Evolutionary conservation across 1,140 invertebrate genomes (phyloP), one percentile per base, ranked within the genome.

Genomic region (Augochlora pura): DNA sequence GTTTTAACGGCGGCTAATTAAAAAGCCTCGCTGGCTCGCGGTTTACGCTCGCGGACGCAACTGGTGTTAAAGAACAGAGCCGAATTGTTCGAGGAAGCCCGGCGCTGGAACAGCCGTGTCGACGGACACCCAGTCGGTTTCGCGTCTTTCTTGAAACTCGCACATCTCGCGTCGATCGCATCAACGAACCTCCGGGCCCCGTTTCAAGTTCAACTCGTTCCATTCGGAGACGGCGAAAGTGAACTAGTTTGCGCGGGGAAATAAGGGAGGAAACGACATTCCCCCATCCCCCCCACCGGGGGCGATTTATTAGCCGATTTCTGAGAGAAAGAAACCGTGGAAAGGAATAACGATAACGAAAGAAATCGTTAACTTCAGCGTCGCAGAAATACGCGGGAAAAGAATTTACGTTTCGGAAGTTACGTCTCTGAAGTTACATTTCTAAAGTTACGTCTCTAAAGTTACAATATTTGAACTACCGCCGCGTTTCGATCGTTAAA

Each of bases 51-150:
- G 16, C 25, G 62, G 42, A 52, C 42, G 85, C 81, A 84, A 83
- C 77, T 85, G 71, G 86, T 84, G 81, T 78, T 54, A n/a, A 54
- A 42, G 60, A 67, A 84, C 12, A 46, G 60, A 59, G 63, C 77
- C 16, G 39, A n/a, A 63, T 62, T 23, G 60, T 57, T 54, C 27
- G 62, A n/a, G n/a, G n/a, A n/a, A n/a, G n/a, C n/a, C n/a, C n/a
- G n/a, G n/a, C n/a, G n/a, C n/a, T n/a, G 9, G 18, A 32, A 68
- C 12, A 52, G 18, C 38, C n/a, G 42, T 2, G 42, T 14, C 52
- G 46, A 54, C 23, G 42, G 69, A 72, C 76, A 57, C 76, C 76
- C 69, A 42, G 60, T 42, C 60, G 59, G n/a, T 64, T 10, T 42
- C 27, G 49, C 23, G 18, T 16, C 25, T 10, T 52, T n/a, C 10